phyloP scores from a whole-genome alignment of 2,113 vertebrate genomes.

The Eublepharis macularius region DNA sequence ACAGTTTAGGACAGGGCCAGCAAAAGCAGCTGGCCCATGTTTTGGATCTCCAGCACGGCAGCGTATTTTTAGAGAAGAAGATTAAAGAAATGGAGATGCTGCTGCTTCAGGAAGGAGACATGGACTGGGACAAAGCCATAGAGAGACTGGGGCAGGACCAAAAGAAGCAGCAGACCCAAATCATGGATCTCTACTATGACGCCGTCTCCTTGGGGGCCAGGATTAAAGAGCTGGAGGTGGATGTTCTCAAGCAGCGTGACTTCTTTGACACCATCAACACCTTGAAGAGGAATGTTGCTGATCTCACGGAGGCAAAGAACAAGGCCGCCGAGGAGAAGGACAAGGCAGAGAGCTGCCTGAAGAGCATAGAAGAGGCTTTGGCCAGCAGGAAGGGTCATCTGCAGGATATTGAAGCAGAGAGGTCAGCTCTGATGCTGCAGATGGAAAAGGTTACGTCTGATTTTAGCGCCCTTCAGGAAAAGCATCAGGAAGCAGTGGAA shows the following conservation, averaged over 20 bases:
- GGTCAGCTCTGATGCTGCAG: conserved; percentile 40
- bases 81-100: conserved; percentile 34
- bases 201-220: conserved; percentile 45
- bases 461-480: conserved; percentile 41
- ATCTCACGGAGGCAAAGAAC: conserved; percentile 54
- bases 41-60: conserved; percentile 36
- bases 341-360: conserved; percentile 17
- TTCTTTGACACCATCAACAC: conserved; percentile 28
- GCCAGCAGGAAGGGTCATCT: conserved; percentile 36
- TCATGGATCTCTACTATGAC: conserved; percentile 42
- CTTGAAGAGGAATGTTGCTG: conserved; percentile 45
- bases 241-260: conserved; percentile 23
- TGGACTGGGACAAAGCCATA: conserved; percentile 40
- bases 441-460: conserved; percentile 40
- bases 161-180: conserved; percentile 37
- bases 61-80: conserved; percentile 36
- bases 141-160: conserved; percentile 33
- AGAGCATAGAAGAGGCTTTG: conserved; percentile 28
- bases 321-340: conserved; percentile 50
- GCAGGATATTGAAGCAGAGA: conserved; percentile 38
- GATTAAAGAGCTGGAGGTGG: conserved; percentile 41
- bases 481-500: conserved; percentile 38
- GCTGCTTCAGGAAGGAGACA: conserved; percentile 12
- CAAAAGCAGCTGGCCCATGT: conserved; percentile 47
- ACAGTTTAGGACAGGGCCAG: conserved; percentile 38